Evolutionary conservation across 2,888 invertebrate species (phyloP).

Genomic region (Melanargia galathea): DNA sequence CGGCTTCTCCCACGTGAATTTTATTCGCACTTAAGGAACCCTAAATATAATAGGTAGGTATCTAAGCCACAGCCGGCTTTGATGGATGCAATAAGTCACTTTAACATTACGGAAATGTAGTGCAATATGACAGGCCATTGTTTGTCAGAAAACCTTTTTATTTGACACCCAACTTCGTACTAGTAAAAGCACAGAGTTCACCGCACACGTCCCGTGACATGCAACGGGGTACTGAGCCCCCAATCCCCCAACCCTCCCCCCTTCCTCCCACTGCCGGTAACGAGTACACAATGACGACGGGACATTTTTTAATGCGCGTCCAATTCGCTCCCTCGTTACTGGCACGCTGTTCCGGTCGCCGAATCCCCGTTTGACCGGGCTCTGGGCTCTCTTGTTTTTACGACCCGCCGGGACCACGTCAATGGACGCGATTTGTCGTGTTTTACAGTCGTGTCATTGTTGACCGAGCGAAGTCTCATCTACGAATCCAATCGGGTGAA

Average conservation of each 20-base stretch:
- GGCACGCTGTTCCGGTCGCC: background rate
- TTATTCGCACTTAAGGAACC: no score
- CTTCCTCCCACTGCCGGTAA: background rate
- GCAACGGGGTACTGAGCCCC: background rate
- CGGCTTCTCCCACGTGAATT: no score
- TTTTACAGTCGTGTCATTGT: background rate
- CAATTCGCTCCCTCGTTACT: background rate
- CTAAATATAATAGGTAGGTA: no score
- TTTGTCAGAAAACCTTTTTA: background rate
- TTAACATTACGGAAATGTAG: background rate
- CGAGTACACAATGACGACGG: background rate
- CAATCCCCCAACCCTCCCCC: background rate
- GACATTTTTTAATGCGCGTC: background rate
- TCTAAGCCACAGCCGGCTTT: no score
- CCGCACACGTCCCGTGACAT: background rate
- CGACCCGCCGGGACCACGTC: background rate
- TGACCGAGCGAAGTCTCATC: background rate
- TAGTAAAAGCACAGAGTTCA: background rate
- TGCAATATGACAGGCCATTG: background rate
- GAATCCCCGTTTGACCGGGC: background rate
- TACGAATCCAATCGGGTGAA: no score
- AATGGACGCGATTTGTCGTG: slow-evolving; percentile 1
- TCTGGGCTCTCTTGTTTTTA: background rate
- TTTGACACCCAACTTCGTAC: background rate
- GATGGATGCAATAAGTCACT: background rate